Conservation (phyloP, 2,888 invertebrate genomes). For the Eristalinus aeneus region DNA sequence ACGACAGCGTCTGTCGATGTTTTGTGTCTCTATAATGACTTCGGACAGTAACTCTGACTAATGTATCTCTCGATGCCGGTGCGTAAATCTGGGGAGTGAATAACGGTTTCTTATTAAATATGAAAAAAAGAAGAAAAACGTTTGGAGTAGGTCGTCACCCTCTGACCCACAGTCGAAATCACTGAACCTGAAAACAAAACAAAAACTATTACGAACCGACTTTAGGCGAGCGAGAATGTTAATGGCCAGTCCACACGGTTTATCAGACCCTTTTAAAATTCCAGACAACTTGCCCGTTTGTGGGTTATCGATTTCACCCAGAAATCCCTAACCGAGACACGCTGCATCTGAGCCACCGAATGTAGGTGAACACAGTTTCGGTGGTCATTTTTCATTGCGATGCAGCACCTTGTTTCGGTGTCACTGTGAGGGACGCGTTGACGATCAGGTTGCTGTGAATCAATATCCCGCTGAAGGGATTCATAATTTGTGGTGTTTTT, state of each 20-base stretch:
- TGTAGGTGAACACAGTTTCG: background rate
- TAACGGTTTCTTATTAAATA: slow-evolving; percentile 29
- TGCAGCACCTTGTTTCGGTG: background rate
- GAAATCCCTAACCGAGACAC: background rate
- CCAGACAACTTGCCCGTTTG: background rate
- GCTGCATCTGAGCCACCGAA: background rate
- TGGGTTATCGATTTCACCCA: background rate
- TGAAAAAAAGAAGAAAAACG: background rate
- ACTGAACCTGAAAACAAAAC: slow-evolving; percentile 5
- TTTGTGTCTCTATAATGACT: slow-evolving; percentile 23
- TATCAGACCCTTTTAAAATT: slow-evolving; percentile 1
- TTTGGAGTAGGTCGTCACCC: slow-evolving; percentile 21
- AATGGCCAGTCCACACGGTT: background rate
- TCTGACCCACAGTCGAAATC: slow-evolving; percentile 19
- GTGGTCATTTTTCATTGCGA: background rate
- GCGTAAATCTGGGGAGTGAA: slow-evolving; percentile 1
- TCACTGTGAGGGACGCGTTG: background rate
- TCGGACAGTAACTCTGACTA: slow-evolving; percentile 9
- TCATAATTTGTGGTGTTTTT: background rate
- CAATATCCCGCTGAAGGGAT: background rate
- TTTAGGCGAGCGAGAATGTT: background rate
- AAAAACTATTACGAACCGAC: background rate
- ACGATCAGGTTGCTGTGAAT: background rate
- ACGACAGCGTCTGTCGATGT: background rate
- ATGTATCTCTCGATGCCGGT: slow-evolving; percentile 13